Percentiles rank a stretch among this genome's conserved stretches.
These are phyloP conservation scores for Anticlea derivata DNA, from an alignment of 2,888 invertebrate species.

Conservation along the genomic window DNA sequence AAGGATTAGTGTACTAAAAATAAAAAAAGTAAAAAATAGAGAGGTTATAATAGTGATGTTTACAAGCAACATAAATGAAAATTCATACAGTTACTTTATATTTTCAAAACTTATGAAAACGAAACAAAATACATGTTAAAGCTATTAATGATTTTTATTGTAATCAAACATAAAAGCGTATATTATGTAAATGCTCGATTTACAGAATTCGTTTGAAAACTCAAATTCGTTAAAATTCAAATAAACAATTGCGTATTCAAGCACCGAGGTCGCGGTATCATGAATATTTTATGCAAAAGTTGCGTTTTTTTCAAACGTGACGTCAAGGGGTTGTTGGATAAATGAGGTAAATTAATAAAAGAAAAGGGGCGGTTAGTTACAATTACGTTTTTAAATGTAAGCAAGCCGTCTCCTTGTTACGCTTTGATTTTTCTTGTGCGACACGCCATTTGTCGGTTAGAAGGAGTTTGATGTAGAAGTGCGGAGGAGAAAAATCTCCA, in stretches of 20 bases:
- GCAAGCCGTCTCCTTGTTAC: conserved; percentile 74
- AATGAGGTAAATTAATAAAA: conserved; percentile 82
- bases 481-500: conserved; percentile 38
- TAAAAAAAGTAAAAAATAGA: no score
- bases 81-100: no score
- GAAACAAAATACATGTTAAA: no score
- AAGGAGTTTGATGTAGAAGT: conserved; percentile 36
- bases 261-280: conserved; percentile 47
- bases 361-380: conserved; percentile 81
- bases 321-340: conserved; percentile 63
- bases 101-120: no score
- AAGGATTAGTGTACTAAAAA: no score
- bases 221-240: conserved; percentile 46
- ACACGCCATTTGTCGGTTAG: conserved; percentile 74
- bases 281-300: conserved; percentile 72
- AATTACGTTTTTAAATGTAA: conserved; percentile 83
- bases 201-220: conserved; percentile 18
- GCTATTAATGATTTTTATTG: no score
- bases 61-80: no score
- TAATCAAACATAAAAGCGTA: no score
- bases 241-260: conserved; percentile 50
- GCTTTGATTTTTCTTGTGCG: conserved; percentile 80
- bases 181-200: background rate
- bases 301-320: conserved; percentile 62
- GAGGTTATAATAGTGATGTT: no score